Evolutionary conservation across 2,113 vertebrate genomes (phyloP).

Genomic region (Tragulus kanchil): DNA sequence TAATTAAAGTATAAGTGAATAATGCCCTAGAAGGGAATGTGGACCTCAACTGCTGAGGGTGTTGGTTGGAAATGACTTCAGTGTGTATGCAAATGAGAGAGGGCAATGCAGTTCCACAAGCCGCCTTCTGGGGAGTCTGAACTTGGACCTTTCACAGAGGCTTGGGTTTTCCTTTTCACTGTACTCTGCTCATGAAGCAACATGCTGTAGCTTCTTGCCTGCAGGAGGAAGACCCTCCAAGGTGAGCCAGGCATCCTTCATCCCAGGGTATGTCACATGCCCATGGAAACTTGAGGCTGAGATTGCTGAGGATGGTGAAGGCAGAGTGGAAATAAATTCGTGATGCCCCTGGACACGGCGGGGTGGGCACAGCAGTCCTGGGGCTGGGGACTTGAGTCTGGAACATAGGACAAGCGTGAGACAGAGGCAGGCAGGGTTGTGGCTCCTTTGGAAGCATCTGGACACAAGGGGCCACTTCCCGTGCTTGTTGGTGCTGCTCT

Average conservation of each 20-base stretch:
- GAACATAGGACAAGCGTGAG: constrained; percentile 64
- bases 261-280: background rate
- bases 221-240: background rate
- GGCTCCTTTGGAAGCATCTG: constrained; percentile 5
- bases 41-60: background rate
- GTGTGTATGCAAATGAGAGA: constrained; percentile 60
- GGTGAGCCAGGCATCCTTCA: constrained; percentile 25
- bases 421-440: constrained; percentile 54
- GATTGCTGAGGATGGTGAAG: constrained; percentile 37
- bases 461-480: constrained; percentile 65
- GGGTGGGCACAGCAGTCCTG: background rate
- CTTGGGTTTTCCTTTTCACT: constrained; percentile 44
- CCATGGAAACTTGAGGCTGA: background rate
- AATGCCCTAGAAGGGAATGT: constrained; percentile 59
- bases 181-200: constrained; percentile 32
- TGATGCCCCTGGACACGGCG: background rate
- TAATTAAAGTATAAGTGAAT: constrained; percentile 53
- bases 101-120: constrained; percentile 1
- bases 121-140: constrained; percentile 4
- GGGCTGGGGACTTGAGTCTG: background rate
- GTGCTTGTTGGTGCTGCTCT: background rate
- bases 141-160: constrained; percentile 20
- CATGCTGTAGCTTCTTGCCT: background rate
- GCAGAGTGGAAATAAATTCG: background rate
- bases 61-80: constrained; percentile 71